phyloP scores from a whole-genome alignment of 2,113 vertebrate species.

The Acrocephalus kingi region DNA sequence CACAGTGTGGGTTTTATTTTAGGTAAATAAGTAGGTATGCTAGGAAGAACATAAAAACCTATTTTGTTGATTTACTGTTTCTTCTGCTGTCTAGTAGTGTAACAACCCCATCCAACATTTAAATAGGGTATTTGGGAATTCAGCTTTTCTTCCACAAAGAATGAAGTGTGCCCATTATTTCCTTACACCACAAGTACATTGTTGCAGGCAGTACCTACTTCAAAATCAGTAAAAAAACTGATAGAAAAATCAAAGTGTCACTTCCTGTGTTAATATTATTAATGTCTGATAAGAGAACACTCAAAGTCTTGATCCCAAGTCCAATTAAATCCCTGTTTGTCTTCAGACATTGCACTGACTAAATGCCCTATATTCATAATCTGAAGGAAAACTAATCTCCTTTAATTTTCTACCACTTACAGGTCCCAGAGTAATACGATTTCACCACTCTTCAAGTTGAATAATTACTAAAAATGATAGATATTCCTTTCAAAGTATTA shows the following conservation, averaged over 20 bases:
- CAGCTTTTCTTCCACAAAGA: background rate
- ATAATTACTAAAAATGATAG: background rate
- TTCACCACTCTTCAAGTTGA: background rate
- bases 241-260: background rate
- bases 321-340: background rate
- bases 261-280: background rate
- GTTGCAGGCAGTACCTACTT: background rate
- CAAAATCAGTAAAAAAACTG: background rate
- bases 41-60: background rate
- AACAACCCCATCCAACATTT: background rate
- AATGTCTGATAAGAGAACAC: background rate
- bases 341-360: background rate
- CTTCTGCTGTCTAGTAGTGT: background rate
- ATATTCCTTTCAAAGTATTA: background rate
- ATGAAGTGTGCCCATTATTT: background rate
- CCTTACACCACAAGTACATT: background rate
- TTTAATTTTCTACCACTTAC: background rate
- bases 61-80: background rate
- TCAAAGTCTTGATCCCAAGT: background rate
- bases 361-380: background rate
- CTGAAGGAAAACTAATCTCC: background rate
- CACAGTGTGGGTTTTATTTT: background rate
- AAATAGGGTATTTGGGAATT: background rate
- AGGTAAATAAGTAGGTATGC: background rate
- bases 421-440: background rate